Evolutionary conservation across 2,797 vertebrate genomes (phyloP), one percentile per base, ranked within the genome.

Genomic region (Sibirionetta formosa): DNA sequence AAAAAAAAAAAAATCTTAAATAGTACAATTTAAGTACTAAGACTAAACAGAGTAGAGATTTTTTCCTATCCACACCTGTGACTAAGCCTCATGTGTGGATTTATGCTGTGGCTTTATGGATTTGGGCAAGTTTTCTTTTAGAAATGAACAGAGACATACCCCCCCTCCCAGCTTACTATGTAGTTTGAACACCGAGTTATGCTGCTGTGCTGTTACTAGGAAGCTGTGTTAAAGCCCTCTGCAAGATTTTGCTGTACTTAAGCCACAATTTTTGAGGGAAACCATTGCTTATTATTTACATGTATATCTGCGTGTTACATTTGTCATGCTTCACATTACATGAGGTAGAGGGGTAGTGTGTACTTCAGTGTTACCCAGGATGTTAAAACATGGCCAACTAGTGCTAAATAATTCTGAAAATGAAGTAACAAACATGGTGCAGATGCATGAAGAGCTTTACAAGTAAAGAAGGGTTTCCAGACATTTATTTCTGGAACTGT

Each of bases 401-500:
- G 16, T 44, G 53, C 48, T n/a, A 64, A 82, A 0, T 29, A 54
- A 11, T 64, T 87, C 65, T 66, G 48, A 48, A 91, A 90, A 72
- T 6, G 23, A 88, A 87, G n/a, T 14, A 65, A 81, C 50, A 71
- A 88, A 88, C n/a, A 69, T 40, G 66, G 60, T 57, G 81, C 75
- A 89, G 61, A 88, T 78, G 46, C 42, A 95, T 50, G 40, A 85
- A 91, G 63, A 97, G 94, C 94, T 96, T 63, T 91, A 96, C 96
- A 91, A 97, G 91, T 94, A 93, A 95, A 96, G 97, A 97, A 98
- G 98, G 98, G 97, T 99, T 99, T 99, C 99, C 99, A 99, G 99
- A 99, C 98, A 97, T 99, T 99, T 99, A 99, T 99, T 99, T 99
- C 99, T 99, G 99, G 99, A 99, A 98, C 98, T 99, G 99, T 99